These are phyloP conservation scores for Oreocharis arfaki DNA, from an alignment of 2,113 vertebrate genomes.

Conservation along the genomic window DNA sequence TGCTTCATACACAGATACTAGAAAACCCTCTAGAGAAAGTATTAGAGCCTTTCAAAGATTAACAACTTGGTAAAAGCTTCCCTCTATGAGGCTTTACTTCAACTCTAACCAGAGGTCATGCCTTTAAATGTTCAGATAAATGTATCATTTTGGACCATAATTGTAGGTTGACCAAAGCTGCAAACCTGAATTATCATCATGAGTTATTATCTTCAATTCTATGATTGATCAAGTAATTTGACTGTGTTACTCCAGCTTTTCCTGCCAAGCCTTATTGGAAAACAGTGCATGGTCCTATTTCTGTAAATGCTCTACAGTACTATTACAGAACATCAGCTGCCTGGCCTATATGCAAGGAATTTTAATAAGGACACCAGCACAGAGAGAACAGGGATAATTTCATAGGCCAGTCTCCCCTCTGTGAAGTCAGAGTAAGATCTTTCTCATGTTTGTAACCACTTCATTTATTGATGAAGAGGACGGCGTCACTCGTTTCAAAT, in stretches of 20 bases:
- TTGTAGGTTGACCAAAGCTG: not conserved
- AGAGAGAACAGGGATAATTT: not conserved
- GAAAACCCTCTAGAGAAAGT: not conserved
- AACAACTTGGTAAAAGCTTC: not conserved
- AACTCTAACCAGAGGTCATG: not conserved
- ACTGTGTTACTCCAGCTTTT: not conserved
- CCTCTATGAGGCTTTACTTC: not conserved
- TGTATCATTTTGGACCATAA: not conserved
- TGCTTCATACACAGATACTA: not conserved
- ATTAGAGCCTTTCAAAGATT: not conserved
- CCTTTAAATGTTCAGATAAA: not conserved
- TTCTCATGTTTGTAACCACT: not conserved
- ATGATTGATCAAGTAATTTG: not conserved
- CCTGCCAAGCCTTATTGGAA: not conserved
- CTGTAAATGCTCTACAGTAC: not conserved
- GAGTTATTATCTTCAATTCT: not conserved
- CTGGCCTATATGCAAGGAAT: not conserved
- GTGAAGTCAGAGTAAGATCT: not conserved
- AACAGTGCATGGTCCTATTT: not conserved
- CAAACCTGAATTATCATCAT: not conserved
- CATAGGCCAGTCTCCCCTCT: not conserved
- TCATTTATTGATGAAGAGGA: constrained; percentile 40
- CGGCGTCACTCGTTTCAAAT: not conserved
- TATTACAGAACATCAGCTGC: not conserved
- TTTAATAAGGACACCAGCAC: not conserved